Evolutionary conservation across 35 echinoderm and acorn worm species (phyloP), one percentile per base, ranked within the genome.

Genomic region (Holothuria glaberrima): DNA sequence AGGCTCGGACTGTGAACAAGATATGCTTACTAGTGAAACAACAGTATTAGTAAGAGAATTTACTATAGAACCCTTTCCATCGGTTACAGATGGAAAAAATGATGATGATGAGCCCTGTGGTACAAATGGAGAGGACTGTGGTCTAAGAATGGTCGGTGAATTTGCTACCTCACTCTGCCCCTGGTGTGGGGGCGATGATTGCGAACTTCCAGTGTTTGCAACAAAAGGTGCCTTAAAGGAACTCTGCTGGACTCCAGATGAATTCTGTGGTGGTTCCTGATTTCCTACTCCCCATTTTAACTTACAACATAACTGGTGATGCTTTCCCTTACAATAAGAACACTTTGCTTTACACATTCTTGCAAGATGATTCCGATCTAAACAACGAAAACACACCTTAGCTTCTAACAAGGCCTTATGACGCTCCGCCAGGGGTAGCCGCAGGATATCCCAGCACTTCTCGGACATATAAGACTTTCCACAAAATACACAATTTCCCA

Each of bases 51-150:
- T 17, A 27, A 58, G 45, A 65, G 61, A 6, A 65, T 65, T 65
- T 65, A 65, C 61, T 65, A 65, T 17, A 65, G 61, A 65, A 65
- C 61, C 4, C 5, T 65, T 65, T 28, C 61, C 61, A 65, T 65
- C 61, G 17, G 61, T 65, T 65, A 4, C 61, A 65, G 61, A 65
- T 65, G 61, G 61, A 65, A 16, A 65, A 65, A 65, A 65, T 28
- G 61, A 65, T 65, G 61, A 3, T 21, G 61, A 6, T 28, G 61
- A 28, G 61, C 61, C 61, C 61, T 65, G 35, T 41, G 71, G 71
- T 75, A 75, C 71, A 75, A 75, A 75, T 30, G 71, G 71, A 75
- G 71, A 33, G 71, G 71, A 75, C 35, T 75, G 71, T 30, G 71
- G 71, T 75, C 71, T 30, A 4, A 75, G 71, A 7, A 66, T 29